Conservation (phyloP, 2,113 vertebrate species). For the Atrichornis clamosus region DNA sequence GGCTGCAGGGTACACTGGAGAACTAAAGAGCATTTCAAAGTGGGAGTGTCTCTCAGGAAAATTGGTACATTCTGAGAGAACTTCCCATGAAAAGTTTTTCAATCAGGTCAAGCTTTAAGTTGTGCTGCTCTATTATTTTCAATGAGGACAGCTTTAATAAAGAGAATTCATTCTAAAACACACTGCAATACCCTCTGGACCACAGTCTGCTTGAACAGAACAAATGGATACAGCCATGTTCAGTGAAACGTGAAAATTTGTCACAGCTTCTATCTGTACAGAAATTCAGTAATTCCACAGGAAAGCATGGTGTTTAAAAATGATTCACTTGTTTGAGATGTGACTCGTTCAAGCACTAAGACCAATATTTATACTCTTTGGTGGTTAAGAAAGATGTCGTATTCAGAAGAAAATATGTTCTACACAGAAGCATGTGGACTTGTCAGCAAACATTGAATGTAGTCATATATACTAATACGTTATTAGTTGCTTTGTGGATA, state of each 20-base stretch:
- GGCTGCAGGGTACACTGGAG: not conserved
- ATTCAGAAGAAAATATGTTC: constrained; percentile 19
- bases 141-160: not conserved
- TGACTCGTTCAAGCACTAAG: not conserved
- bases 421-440: constrained; percentile 15
- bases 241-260: not conserved
- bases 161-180: not conserved
- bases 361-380: constrained; percentile 29
- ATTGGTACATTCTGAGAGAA: not conserved
- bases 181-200: not conserved
- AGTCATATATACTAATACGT: not conserved
- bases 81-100: not conserved
- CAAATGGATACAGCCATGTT: not conserved
- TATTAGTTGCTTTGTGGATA: constrained; percentile 20
- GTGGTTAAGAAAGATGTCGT: constrained; percentile 19
- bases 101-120: not conserved
- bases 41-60: not conserved
- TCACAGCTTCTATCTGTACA: not conserved
- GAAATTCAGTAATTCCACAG: not conserved
- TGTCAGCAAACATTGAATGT: constrained; percentile 24
- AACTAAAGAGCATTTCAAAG: not conserved
- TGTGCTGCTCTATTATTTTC: not conserved
- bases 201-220: not conserved
- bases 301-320: not conserved
- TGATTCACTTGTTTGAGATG: not conserved